These are phyloP conservation scores for Delia radicum DNA, from an alignment of 1,140 invertebrate genomes.

Conservation along the genomic window DNA sequence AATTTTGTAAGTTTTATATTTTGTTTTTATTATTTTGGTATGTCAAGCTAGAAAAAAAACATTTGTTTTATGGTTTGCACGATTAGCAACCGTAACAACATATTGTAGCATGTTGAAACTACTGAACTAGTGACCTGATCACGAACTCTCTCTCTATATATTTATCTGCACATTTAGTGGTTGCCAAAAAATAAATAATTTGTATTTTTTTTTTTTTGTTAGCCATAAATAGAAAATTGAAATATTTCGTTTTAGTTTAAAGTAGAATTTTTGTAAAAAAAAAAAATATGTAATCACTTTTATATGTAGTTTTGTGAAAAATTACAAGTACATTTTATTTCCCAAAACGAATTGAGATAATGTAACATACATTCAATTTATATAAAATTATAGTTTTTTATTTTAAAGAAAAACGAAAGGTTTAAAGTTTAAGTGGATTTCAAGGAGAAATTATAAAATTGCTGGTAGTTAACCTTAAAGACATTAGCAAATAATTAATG, in stretches of 20 bases:
- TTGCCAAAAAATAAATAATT: background rate
- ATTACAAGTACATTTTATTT: too few species aligned
- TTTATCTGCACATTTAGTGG: background rate
- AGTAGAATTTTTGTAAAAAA: background rate
- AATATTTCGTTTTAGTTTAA: background rate
- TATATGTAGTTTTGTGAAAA: too few species aligned
- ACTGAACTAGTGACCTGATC: conserved; percentile 21
- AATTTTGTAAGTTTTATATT: background rate
- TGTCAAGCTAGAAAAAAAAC: background rate
- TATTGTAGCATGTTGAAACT: conserved; percentile 14
- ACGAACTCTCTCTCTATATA: background rate
- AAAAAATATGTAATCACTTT: too few species aligned
- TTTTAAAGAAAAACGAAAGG: too few species aligned
- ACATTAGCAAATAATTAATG: too few species aligned
- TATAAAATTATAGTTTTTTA: too few species aligned
- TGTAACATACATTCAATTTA: too few species aligned
- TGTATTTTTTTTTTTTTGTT: background rate
- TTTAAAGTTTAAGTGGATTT: too few species aligned
- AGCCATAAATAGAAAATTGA: background rate
- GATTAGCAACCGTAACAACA: conserved; percentile 6
- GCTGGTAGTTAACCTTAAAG: too few species aligned
- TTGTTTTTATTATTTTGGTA: background rate
- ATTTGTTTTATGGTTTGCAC: conserved; percentile 3
- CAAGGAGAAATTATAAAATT: too few species aligned
- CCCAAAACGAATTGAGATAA: too few species aligned